Conservation (phyloP, 2,888 invertebrate species). For the Caenorhabditis japonica region DNA sequence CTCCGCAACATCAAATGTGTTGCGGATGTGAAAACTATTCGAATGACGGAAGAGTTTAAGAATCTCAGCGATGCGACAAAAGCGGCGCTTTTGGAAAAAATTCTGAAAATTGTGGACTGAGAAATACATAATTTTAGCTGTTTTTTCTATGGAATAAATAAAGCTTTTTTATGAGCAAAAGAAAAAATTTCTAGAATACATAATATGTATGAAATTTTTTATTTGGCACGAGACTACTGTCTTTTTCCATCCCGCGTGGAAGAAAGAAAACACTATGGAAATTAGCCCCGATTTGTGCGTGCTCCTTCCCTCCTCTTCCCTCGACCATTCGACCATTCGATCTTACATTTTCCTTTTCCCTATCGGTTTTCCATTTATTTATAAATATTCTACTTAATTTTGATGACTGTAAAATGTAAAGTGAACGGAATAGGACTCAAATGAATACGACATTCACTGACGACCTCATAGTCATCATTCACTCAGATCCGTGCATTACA, state of each 20-base stretch:
- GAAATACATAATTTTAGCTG: conserved; percentile 2
- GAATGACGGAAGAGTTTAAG: conserved; percentile 71
- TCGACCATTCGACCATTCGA: conserved; percentile 1
- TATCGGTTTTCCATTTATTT: neutral
- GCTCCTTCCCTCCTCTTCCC: neutral
- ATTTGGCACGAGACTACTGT: neutral
- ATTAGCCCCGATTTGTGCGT: conserved; percentile 7
- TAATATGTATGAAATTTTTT: neutral
- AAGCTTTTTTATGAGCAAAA: neutral
- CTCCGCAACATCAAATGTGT: conserved; percentile 69
- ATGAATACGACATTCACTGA: conserved; percentile 42
- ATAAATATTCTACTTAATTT: neutral
- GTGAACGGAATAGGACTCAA: conserved; percentile 19
- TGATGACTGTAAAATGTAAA: conserved; percentile 38
- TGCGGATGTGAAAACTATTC: conserved; percentile 65
- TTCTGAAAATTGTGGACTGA: conserved; percentile 61
- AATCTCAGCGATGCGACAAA: conserved; percentile 73
- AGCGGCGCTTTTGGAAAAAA: conserved; percentile 73
- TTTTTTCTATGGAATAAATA: conserved; percentile 4
- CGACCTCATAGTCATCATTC: conserved; percentile 27
- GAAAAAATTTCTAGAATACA: neutral
- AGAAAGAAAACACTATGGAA: conserved; percentile 8
- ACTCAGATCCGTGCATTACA: conserved; percentile 10
- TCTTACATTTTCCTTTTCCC: conserved; percentile 1
- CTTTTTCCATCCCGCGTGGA: conserved; percentile 7